phyloP scores from a whole-genome alignment of 2,888 invertebrate genomes.

The Lathronympha strigana region DNA sequence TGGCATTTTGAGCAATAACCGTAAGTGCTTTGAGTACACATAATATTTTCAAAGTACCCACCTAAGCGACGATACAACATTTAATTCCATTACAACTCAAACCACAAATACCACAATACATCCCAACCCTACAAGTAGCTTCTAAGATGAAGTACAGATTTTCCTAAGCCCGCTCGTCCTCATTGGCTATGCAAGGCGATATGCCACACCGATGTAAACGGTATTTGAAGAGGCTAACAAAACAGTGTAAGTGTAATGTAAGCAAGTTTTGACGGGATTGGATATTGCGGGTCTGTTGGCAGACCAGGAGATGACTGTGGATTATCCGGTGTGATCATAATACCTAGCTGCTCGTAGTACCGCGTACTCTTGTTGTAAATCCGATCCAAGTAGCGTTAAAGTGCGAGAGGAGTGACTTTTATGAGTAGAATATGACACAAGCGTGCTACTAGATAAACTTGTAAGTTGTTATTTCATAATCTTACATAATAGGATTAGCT shows the following conservation, averaged over 20 bases:
- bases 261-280: slow-evolving; percentile 40
- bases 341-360: too few relatives aligned
- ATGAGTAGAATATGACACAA: too few relatives aligned
- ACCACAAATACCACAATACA: background rate
- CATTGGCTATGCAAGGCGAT: slow-evolving; percentile 68
- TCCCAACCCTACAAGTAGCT: slow-evolving; percentile 20
- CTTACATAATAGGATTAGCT: too few relatives aligned
- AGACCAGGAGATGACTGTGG: slow-evolving; percentile 3
- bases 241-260: slow-evolving; percentile 38
- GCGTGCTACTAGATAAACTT: too few relatives aligned
- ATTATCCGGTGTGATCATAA: background rate
- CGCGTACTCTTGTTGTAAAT: background rate
- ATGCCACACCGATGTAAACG: slow-evolving; percentile 41
- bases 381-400: background rate
- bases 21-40: too few relatives aligned
- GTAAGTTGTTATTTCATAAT: too few relatives aligned
- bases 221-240: slow-evolving; percentile 41
- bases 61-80: background rate
- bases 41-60: background rate
- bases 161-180: slow-evolving; percentile 46
- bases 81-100: background rate
- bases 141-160: slow-evolving; percentile 33
- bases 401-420: too few relatives aligned
- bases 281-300: slow-evolving; percentile 27
- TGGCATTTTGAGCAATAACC: too few relatives aligned